Evolutionary conservation across 2,888 invertebrate species (phyloP).

Genomic region (Drosophila nr. perissopoda): DNA sequence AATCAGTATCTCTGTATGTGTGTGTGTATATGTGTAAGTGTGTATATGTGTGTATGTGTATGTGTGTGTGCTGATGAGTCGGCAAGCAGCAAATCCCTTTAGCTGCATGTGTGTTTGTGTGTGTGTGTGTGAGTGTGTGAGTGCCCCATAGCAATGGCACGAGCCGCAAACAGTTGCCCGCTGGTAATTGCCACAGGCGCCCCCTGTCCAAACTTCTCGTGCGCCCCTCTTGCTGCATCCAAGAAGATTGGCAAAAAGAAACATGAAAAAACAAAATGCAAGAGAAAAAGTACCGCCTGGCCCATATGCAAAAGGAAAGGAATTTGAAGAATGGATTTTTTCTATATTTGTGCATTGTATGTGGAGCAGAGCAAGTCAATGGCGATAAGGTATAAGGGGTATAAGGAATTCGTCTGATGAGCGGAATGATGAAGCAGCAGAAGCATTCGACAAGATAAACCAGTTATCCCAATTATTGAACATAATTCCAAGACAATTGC

Average conservation of each 20-base stretch:
- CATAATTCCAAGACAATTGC: neutral
- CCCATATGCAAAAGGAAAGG: constrained; percentile 49
- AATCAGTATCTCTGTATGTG: constrained; percentile 14
- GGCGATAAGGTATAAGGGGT: neutral
- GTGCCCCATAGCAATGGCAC: constrained; percentile 41
- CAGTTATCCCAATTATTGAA: constrained; percentile 3
- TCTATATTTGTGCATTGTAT: constrained; percentile 4
- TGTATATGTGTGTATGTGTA: neutral
- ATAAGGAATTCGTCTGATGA: neutral
- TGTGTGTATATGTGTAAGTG: constrained; percentile 9
- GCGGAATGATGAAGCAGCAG: neutral
- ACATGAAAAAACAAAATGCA: neutral
- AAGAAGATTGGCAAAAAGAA: constrained; percentile 39
- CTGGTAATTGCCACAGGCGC: constrained; percentile 27
- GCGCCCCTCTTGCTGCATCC: neutral
- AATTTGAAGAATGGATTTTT: constrained; percentile 44
- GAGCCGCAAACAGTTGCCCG: constrained; percentile 36
- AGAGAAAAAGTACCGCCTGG: constrained; percentile 35
- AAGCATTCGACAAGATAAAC: constrained; percentile 3
- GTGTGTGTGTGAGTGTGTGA: constrained; percentile 21
- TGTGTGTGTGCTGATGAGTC: constrained; percentile 45
- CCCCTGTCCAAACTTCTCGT: neutral
- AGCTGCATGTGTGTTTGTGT: constrained; percentile 24
- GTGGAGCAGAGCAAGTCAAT: constrained; percentile 5
- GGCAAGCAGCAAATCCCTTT: constrained; percentile 33